Conservation (phyloP, 2,797 vertebrate species). For the Characodon lateralis region DNA sequence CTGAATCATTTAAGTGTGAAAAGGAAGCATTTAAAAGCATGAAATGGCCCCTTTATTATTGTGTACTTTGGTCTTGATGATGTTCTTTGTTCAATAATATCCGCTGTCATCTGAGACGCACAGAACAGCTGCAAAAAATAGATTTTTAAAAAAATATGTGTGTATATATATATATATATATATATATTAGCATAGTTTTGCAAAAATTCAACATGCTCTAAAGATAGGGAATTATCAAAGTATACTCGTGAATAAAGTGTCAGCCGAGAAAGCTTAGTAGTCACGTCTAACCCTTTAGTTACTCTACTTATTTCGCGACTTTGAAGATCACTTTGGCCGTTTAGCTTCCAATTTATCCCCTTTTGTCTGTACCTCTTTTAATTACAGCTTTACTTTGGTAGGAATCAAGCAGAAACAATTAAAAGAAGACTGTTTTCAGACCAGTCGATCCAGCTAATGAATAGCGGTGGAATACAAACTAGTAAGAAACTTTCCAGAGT, state of each 20-base stretch:
- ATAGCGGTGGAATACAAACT: slow-evolving; percentile 49
- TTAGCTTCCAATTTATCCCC: slow-evolving; percentile 47
- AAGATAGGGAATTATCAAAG: slow-evolving; percentile 22
- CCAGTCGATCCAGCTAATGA: slow-evolving; percentile 60
- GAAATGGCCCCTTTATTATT: too few relatives aligned
- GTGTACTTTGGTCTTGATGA: too few relatives aligned
- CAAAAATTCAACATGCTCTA: slow-evolving; percentile 3
- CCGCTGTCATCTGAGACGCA: too few relatives aligned
- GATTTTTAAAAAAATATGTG: too few relatives aligned
- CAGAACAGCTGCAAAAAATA: too few relatives aligned
- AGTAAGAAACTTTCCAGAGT: slow-evolving; percentile 51
- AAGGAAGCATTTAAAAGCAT: too few relatives aligned
- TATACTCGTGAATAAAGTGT: slow-evolving; percentile 11
- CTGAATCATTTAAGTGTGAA: too few relatives aligned
- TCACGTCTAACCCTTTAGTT: slow-evolving; percentile 13
- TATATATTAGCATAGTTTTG: background rate
- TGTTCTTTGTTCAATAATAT: too few relatives aligned
- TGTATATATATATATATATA: too few relatives aligned
- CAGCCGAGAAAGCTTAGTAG: slow-evolving; percentile 2
- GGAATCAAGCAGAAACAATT: slow-evolving; percentile 72
- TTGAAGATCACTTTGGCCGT: slow-evolving; percentile 50
- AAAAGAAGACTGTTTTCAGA: slow-evolving; percentile 57
- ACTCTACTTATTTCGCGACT: slow-evolving; percentile 38
- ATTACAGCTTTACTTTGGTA: slow-evolving; percentile 59
- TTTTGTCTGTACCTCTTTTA: slow-evolving; percentile 50